Evolutionary conservation across 2,113 vertebrate species (phyloP).

Genomic region (Grallaria varia): DNA sequence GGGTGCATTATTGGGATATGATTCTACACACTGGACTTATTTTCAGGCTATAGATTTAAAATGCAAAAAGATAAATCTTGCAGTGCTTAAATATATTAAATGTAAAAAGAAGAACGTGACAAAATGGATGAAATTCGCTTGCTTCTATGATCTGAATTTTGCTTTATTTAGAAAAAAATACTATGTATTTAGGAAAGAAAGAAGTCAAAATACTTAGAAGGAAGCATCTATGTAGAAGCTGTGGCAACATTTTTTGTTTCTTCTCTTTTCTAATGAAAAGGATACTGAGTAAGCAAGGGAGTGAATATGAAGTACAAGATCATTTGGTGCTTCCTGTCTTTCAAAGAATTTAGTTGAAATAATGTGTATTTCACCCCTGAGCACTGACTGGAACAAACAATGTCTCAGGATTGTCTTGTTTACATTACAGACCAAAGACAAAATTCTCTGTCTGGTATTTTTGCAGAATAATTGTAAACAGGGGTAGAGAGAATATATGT

Average conservation of each 20-base stretch:
- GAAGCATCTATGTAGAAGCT: not conserved
- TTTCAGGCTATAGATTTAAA: not conserved
- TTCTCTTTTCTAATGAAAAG: not conserved
- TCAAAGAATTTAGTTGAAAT: not conserved
- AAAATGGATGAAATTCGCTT: not conserved
- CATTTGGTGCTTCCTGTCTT: rapidly evolving
- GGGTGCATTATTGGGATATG: not conserved
- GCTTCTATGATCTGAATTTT: not conserved
- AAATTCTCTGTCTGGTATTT: not conserved
- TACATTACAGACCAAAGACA: not conserved
- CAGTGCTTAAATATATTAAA: not conserved
- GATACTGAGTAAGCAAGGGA: not conserved
- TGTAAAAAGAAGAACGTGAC: not conserved
- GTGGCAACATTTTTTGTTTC: not conserved
- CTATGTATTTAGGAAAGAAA: not conserved
- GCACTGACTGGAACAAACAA: not conserved
- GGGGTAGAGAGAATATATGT: not conserved
- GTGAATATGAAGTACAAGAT: not conserved
- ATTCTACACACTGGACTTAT: not conserved
- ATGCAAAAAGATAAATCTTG: not conserved
- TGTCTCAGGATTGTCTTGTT: not conserved
- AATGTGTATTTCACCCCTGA: not conserved
- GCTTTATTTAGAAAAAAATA: not conserved
- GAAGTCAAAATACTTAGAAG: not conserved
- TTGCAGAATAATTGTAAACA: not conserved